Base-by-base conservation (phyloP, 2,888 invertebrate genomes). In the Chloromyia formosa region DNA sequence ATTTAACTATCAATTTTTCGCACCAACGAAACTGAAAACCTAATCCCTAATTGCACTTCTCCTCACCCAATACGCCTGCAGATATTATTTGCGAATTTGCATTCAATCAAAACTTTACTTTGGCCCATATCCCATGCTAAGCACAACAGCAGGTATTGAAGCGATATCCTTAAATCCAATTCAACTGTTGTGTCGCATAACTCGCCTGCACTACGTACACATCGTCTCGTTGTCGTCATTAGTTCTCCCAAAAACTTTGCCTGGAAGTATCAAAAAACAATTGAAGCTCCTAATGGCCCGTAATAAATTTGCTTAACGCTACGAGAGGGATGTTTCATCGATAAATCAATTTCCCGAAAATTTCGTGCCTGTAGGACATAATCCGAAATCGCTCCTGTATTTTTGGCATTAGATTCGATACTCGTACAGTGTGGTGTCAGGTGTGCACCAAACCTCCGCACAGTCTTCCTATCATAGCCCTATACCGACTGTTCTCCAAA, bases 231-330 rank as follows among this genome's bases (percentile, higher is more conserved):
- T 35, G 27, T 49, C 49, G 49, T 49, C 49, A 49, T 49, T 49
- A 49, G 49, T 49, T 49, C 49, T 49, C 27, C 27, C 27, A 35
- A 49, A 49, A 49, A 49, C 49, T 49, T 49, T 49, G 49, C 49
- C 45, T 20, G 18, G n/a, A 49, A 72, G 62, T 72, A 77, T 75
- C 75, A 77, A 77, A 77, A 76, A 77, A 76, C 77, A 74, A 75
- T 76, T 69, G 75, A 54, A 49, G 42, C 23, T 62, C 58, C 60
- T 77, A 77, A 77, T 76, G 69, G 77, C 35, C 60, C 42, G 22
- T 75, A 73, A 77, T 77, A 76, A 77, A 77, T 77, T 77, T 76
- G 74, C 75, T 75, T 73, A 75, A 75, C 75, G 69, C 73, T 74
- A 62, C 23, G 58, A 22, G 64, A 71, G 71, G 27, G 72, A 72